Evolutionary conservation across 1,140 invertebrate genomes (phyloP).

Genomic region (Heliconius hewitsoni): DNA sequence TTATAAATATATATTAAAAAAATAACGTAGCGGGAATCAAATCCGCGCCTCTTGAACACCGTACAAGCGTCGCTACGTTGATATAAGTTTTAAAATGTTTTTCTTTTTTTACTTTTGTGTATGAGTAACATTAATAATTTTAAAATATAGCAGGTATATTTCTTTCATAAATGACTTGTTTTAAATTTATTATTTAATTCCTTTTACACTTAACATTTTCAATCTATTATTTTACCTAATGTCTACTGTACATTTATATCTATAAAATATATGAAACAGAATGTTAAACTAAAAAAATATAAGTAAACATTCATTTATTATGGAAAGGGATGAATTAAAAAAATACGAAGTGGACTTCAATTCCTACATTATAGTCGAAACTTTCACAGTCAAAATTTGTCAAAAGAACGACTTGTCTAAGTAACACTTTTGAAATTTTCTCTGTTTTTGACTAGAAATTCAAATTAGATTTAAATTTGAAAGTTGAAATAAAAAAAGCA

Average conservation of each 20-base stretch:
- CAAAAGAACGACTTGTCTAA: neutral
- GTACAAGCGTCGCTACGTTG: too few relatives aligned
- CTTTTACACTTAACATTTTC: too few relatives aligned
- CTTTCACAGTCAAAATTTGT: neutral
- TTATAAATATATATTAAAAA: too few relatives aligned
- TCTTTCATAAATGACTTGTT: too few relatives aligned
- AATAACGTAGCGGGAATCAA: too few relatives aligned
- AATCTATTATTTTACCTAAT: neutral
- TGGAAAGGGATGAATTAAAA: neutral
- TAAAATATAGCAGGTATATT: too few relatives aligned
- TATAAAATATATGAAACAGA: neutral
- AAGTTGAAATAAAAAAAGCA: neutral
- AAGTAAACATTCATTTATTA: too few relatives aligned
- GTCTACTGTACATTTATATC: neutral
- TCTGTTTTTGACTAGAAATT: conserved; percentile 2
- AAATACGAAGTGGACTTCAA: neutral
- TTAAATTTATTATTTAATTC: too few relatives aligned
- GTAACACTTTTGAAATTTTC: neutral
- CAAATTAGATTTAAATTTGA: neutral
- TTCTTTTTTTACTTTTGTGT: too few relatives aligned
- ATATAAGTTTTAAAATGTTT: too few relatives aligned
- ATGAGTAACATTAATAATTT: too few relatives aligned
- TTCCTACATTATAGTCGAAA: neutral
- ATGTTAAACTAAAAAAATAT: neutral
- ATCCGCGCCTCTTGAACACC: too few relatives aligned